Evolutionary conservation across 2,888 invertebrate genomes (phyloP), one percentile per base, ranked within the genome.

Genomic region (Acanthosoma haemorrhoidale): DNA sequence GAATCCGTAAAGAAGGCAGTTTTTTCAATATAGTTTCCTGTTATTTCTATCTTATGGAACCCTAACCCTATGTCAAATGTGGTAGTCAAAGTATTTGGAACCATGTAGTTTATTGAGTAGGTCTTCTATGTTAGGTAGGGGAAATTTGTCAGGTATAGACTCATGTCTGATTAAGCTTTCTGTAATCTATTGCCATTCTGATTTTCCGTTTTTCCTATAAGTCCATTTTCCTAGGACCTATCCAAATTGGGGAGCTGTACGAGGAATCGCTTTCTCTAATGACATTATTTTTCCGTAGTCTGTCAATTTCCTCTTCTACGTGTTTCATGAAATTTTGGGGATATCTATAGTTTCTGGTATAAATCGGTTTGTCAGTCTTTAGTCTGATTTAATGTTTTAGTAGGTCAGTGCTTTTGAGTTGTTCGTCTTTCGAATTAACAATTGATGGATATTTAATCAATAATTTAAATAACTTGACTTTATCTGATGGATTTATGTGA

Each of bases 341-440:
- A 38, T 70, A 70, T 15, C 72, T 31, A 43, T 72, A 72, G 31
- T 72, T 72, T 41, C 36, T 59, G 2, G 71, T 41, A 59, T 70
- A 69, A 16, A 73, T 59, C 11, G 70, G 70, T n/a, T 63, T 57
- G 11, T 71, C 73, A 41, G 71, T 63, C 43, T 57, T 71, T 1
- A 70, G 68, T n/a, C 6, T 57, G 2, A 71, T 73, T 3, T 43
- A 38, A 43, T 73, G 71, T 63, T 71, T 68, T 13, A 67, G 11
- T 43, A 69, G 2, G 43, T 68, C 58, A 4, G 72, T 70, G 13
- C 29, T n/a, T 16, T 57, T 66, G n/a, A n/a, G n/a, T n/a, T n/a
- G n/a, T n/a, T n/a, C n/a, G n/a, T n/a, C n/a, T n/a, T n/a, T n/a
- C n/a, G n/a, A n/a, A n/a, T n/a, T n/a, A n/a, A n/a, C n/a, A n/a